phyloP scores from a whole-genome alignment of 2,113 vertebrate genomes.

The Anguilla japonica region DNA sequence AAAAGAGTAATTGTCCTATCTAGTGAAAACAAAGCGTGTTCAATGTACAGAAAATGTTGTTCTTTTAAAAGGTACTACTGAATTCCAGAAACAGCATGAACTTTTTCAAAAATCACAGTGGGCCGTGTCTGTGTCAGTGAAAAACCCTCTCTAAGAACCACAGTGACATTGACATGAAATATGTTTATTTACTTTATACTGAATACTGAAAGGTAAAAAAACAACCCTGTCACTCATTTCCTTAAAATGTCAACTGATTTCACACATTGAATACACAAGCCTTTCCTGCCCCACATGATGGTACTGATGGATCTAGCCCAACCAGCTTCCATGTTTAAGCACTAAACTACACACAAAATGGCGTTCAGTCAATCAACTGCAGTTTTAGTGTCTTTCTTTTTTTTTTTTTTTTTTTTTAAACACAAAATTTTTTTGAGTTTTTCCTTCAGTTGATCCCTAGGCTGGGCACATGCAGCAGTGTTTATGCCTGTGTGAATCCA shows the following conservation, averaged over 20 bases:
- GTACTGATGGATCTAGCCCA: neutral
- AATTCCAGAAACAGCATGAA: neutral
- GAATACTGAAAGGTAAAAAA: slow-evolving; percentile 8
- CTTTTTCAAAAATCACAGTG: no score
- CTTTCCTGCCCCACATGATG: neutral
- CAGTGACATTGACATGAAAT: neutral
- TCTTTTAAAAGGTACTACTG: neutral
- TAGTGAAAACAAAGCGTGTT: neutral
- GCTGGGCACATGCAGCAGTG: neutral
- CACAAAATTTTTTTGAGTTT: no score
- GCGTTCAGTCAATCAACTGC: neutral
- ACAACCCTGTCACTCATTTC: neutral
- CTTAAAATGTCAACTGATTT: neutral
- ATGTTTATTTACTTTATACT: slow-evolving; percentile 5
- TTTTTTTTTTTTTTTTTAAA: no score
- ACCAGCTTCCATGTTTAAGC: neutral
- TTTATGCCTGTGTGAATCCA: neutral
- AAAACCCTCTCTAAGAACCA: neutral
- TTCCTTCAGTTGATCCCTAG: neutral
- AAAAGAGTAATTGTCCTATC: neutral
- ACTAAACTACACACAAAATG: neutral
- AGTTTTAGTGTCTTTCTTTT: neutral
- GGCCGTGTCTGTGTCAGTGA: neutral
- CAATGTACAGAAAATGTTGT: neutral
- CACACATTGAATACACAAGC: neutral